Percentiles rank a stretch among this genome's conserved stretches.
Conservation (phyloP, 1,140 invertebrate species). For the Copidosoma floridanum region DNA sequence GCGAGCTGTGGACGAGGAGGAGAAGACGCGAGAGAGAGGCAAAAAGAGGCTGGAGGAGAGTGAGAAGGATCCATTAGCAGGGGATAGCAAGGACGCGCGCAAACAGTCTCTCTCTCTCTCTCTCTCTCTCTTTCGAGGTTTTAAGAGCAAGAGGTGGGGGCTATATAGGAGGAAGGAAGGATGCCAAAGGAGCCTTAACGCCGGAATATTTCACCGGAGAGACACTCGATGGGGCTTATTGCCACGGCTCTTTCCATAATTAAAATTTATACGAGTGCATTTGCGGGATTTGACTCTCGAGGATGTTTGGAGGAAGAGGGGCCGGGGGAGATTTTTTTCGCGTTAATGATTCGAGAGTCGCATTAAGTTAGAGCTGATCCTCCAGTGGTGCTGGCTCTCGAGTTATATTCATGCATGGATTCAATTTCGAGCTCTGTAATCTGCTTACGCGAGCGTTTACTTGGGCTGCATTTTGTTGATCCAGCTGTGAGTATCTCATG, state of each 20-base stretch:
- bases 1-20: neutral
- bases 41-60: neutral
- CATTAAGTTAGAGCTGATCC: slow-evolving; percentile 1
- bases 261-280: slow-evolving; percentile 22
- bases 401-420: too few relatives aligned
- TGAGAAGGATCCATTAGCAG: slow-evolving; percentile 20
- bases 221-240: slow-evolving; percentile 7
- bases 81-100: slow-evolving; percentile 36
- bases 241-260: slow-evolving; percentile 13
- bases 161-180: neutral
- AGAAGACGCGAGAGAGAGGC: neutral
- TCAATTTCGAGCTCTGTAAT: too few relatives aligned
- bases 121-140: neutral
- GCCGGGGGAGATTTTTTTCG: too few relatives aligned
- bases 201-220: slow-evolving; percentile 32
- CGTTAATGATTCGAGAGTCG: slow-evolving; percentile 9
- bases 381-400: neutral
- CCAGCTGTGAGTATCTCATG: too few relatives aligned
- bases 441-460: too few relatives aligned
- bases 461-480: too few relatives aligned
- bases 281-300: neutral
- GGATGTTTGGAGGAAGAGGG: too few relatives aligned
- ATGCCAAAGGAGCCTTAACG: slow-evolving; percentile 16
- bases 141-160: too few relatives aligned
- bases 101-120: slow-evolving; percentile 18